Base-by-base conservation (phyloP, 2,888 invertebrate genomes). In the Ptychoptera contaminata region DNA sequence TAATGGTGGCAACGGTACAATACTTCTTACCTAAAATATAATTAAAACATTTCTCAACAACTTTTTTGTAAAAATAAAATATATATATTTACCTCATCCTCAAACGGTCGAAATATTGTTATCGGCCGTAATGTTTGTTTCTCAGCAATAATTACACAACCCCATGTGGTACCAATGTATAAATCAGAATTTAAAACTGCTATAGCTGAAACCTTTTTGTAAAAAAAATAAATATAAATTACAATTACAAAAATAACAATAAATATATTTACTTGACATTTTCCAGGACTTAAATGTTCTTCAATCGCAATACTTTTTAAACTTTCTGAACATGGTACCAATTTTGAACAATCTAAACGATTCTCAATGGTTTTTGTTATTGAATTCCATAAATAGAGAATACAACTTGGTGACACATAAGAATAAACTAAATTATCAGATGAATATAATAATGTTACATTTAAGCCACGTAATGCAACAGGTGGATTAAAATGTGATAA, bases 121-220 rank as follows among this genome's bases (percentile, higher is more conserved):
- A 92, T 79, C 0, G 94, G 93, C 2, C 86, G 69, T 53, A 94
- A 71, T 0, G 82, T 75, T 46, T 72, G 69, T 14, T 81, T 76
- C 60, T 92, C 91, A 0, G 90, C 87, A 7, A 94, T 83, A 43
- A 96, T 82, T 39, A 97, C 68, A 61, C 92, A 91, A 16, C 97
- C 97, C 83, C 90, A 87, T 8, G 90, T 88, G 1, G 96, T 96
- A 39, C 96, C 96, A 48, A 90, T 81, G 62, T 88, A 91, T 36
- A 94, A 67, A 55, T 81, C 79, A 30, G 75, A 73, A 31, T 74
- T 73, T 44, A 80, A 66, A 31, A 77, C 72, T 41, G 54, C 82
- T 74, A 50, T 80, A 76, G 66, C 63, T 1, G 66, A 63, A 10
- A 66, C 65, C 53, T 55, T 32, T 34, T 35, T 10, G 9, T 31